Conservation (phyloP, 2,113 vertebrate species). For the Lichenostomus cassidix region DNA sequence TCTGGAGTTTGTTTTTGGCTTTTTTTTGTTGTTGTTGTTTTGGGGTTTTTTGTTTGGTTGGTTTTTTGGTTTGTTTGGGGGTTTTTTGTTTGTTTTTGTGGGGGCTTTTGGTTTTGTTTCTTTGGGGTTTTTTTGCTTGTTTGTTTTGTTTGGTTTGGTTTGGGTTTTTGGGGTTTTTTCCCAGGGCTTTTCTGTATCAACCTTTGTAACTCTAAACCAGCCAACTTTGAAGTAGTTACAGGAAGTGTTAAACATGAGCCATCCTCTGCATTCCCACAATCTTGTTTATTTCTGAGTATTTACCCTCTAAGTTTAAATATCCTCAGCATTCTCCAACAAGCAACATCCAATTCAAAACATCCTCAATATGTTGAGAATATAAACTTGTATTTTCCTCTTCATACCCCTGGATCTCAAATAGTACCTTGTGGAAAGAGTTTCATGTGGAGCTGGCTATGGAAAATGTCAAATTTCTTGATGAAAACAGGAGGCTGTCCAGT, state of each 20-base stretch:
- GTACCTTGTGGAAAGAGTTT: background rate
- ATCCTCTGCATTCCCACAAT: background rate
- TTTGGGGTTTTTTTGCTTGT: too few species aligned
- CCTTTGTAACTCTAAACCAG: background rate
- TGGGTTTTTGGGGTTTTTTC: too few species aligned
- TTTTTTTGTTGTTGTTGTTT: too few species aligned
- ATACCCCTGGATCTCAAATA: background rate
- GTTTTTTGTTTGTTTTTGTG: too few species aligned
- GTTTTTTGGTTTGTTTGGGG: too few species aligned
- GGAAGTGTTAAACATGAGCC: background rate
- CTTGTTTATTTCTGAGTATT: background rate
- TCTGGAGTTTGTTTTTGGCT: background rate
- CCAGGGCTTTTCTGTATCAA: background rate
- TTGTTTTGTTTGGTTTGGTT: too few species aligned
- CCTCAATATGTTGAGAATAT: background rate
- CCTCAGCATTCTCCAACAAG: background rate
- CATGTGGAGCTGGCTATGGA: constrained; percentile 11
- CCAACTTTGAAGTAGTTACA: background rate
- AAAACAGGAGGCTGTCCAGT: constrained; percentile 33
- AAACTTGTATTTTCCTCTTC: background rate
- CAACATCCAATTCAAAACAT: background rate
- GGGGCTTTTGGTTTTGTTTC: too few species aligned
- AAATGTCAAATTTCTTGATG: constrained; percentile 39
- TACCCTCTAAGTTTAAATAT: background rate
- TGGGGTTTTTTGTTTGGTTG: too few species aligned